Evolutionary conservation across 2,113 vertebrate genomes (phyloP).

Genomic region (Nycticebus coucang): DNA sequence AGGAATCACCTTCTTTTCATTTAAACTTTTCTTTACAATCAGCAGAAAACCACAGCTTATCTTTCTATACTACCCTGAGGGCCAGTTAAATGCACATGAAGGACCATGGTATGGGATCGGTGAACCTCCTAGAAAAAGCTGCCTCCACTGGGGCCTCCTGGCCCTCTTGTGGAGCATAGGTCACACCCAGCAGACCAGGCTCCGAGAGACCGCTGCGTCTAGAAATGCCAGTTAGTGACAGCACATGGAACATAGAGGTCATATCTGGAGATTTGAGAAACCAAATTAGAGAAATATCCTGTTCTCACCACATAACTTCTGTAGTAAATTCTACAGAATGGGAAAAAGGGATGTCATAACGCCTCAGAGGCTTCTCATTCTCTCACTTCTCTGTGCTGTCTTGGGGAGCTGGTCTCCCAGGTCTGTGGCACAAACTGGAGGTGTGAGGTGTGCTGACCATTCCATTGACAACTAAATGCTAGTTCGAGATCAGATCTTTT

Average conservation of each 20-base stretch:
- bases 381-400: too few relatives aligned
- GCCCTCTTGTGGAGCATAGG: background rate
- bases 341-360: background rate
- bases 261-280: too few relatives aligned
- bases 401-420: too few relatives aligned
- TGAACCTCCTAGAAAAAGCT: background rate
- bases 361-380: background rate
- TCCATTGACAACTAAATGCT: background rate
- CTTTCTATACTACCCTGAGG: background rate
- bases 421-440: too few relatives aligned
- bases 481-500: rapidly evolving
- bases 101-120: background rate
- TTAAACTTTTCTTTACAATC: background rate
- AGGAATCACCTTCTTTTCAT: background rate
- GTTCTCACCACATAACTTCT: background rate
- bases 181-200: background rate
- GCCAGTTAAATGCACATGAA: background rate
- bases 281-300: background rate
- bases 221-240: background rate
- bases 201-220: background rate
- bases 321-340: background rate
- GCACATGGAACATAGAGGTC: background rate
- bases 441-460: rapidly evolving
- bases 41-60: background rate
- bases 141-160: background rate